A percentile compares a stretch with the other conserved stretches of the same genome.
Conservation (phyloP, 2,113 vertebrate species). For the Leuciscus idus region DNA sequence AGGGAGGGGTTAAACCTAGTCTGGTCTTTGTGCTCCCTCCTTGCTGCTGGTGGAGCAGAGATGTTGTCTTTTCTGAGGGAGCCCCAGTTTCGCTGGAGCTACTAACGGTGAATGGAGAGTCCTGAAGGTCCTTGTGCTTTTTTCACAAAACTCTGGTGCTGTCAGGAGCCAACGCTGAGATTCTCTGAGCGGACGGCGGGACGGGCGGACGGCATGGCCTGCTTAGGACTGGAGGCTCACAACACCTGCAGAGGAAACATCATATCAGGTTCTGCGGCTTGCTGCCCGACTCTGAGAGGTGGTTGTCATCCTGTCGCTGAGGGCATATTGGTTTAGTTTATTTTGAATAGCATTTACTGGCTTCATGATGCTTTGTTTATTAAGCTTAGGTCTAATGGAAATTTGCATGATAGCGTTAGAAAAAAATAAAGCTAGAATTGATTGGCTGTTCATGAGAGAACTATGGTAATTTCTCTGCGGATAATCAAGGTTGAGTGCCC, state of each 20-base stretch:
- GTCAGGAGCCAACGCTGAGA: neutral
- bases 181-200: neutral
- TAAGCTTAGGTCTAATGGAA: neutral
- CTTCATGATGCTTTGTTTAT: neutral
- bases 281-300: neutral
- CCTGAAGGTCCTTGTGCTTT: neutral
- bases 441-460: neutral
- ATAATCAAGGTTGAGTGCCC: neutral
- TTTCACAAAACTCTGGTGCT: constrained; percentile 16
- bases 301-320: neutral
- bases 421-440: neutral
- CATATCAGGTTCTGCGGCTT: constrained; percentile 65
- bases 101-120: constrained; percentile 16
- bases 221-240: constrained; percentile 58
- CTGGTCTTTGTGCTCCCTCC: constrained; percentile 32
- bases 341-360: neutral
- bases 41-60: constrained; percentile 20
- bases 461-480: neutral
- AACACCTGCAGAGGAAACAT: constrained; percentile 53
- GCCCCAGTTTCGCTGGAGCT: constrained; percentile 22
- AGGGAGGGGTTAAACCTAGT: constrained; percentile 26
- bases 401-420: neutral
- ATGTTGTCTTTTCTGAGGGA: constrained; percentile 12
- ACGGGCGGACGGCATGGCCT: constrained; percentile 55
- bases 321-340: neutral